Evolutionary conservation across 2,888 invertebrate species (phyloP).

Genomic region (Athalia rosae): DNA sequence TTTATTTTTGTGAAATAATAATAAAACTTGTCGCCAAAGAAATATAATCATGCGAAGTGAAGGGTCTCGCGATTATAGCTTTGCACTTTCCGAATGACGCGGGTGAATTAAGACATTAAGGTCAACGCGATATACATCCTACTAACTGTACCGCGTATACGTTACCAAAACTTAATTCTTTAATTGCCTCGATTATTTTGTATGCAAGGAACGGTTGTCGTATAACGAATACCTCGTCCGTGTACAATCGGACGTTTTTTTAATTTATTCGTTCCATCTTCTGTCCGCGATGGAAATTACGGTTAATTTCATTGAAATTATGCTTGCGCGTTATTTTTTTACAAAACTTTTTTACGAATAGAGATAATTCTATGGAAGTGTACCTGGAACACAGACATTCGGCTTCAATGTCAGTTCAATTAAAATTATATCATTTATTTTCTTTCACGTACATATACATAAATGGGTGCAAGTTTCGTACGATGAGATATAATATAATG

Average conservation of each 20-base stretch:
- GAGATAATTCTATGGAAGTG: too few species aligned
- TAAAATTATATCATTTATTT: too few species aligned
- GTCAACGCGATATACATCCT: conserved; percentile 37
- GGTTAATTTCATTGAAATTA: neutral
- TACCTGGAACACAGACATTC: too few species aligned
- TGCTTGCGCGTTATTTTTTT: too few species aligned
- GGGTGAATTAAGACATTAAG: conserved; percentile 44
- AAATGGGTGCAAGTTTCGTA: too few species aligned
- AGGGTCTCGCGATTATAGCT: conserved; percentile 24
- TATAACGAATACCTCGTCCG: conserved; percentile 29
- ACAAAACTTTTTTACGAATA: too few species aligned
- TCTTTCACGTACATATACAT: too few species aligned
- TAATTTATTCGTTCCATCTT: conserved; percentile 11
- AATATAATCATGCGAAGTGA: conserved; percentile 37
- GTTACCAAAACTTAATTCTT: conserved; percentile 43
- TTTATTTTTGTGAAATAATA: neutral
- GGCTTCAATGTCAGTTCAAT: too few species aligned
- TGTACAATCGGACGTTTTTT: conserved; percentile 28
- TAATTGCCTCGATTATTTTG: conserved; percentile 40
- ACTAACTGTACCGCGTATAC: too few species aligned
- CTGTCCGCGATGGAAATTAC: conserved; percentile 1
- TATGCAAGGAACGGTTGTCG: neutral
- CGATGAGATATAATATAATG: too few species aligned
- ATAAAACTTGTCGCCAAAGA: neutral
- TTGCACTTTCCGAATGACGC: conserved; percentile 4